A percentile compares a stretch with the other conserved stretches of the same genome.
phyloP scores from a whole-genome alignment of 1,140 invertebrate species.

The Dendrolimus kikuchii region DNA sequence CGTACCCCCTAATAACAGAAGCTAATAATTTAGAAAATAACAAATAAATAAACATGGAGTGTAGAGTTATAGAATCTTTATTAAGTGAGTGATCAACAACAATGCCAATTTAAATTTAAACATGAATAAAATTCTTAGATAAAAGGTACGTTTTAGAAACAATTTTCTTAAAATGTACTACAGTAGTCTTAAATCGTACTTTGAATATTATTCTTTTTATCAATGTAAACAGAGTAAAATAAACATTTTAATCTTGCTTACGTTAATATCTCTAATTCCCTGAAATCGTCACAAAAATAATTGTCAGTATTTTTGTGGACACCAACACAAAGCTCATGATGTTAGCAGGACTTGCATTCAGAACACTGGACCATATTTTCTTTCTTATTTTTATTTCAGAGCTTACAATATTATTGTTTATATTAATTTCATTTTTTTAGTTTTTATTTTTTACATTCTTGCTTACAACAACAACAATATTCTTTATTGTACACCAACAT shows the following conservation, averaged over 20 bases:
- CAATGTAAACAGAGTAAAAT: too few species aligned
- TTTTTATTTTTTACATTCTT: too few species aligned
- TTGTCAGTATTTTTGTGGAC: neutral
- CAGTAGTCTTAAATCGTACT: neutral
- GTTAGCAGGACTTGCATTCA: neutral
- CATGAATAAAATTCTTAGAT: neutral
- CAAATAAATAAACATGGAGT: neutral
- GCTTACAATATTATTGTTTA: too few species aligned
- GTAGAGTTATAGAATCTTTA: neutral
- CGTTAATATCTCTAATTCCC: too few species aligned
- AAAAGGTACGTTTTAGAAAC: neutral
- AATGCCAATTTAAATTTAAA: neutral
- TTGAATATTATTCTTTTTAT: too few species aligned
- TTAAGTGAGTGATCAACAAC: neutral
- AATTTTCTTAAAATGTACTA: neutral
- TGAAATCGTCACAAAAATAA: neutral
- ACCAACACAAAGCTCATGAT: neutral
- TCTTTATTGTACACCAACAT: too few species aligned
- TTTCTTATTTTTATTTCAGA: neutral
- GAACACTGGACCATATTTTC: conserved; percentile 1
- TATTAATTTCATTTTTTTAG: too few species aligned
- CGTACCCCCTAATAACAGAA: neutral
- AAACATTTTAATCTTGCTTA: too few species aligned
- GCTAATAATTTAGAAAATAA: neutral
- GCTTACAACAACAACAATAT: too few species aligned